Evolutionary conservation across 1,140 invertebrate genomes (phyloP).

Genomic region (Trypoxylus dichotomus): DNA sequence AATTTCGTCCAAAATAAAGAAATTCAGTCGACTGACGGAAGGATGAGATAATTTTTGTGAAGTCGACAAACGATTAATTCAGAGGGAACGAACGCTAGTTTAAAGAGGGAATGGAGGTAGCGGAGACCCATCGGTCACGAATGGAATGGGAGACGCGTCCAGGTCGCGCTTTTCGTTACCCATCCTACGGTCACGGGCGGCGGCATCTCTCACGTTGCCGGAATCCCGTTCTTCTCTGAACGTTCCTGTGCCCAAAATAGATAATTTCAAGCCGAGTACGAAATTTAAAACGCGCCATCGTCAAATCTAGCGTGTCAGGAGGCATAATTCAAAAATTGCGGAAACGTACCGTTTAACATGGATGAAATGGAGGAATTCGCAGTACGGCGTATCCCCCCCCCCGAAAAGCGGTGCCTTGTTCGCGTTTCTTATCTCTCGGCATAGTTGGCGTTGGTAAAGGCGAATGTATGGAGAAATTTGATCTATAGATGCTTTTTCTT

Average conservation of each 20-base stretch:
- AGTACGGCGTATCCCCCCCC: not conserved
- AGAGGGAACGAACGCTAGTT: constrained; percentile 26
- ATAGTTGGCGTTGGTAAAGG: not conserved
- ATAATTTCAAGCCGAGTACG: constrained; percentile 1
- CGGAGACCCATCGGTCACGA: not conserved
- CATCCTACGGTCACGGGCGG: not conserved
- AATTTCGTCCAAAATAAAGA: constrained; percentile 18
- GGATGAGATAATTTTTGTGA: constrained; percentile 34
- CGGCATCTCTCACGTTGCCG: not conserved
- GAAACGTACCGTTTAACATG: constrained; percentile 21
- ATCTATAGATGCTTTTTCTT: too few species aligned
- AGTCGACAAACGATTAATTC: constrained; percentile 36
- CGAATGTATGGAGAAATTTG: not conserved
- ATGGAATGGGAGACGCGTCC: not conserved
- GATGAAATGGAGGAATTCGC: not conserved
- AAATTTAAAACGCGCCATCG: constrained; percentile 14
- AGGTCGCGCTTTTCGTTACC: not conserved
- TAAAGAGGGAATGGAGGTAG: not conserved
- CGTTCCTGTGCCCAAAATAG: not conserved
- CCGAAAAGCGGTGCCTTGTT: not conserved
- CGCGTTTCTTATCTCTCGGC: not conserved
- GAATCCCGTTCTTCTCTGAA: not conserved
- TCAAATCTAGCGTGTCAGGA: constrained; percentile 6
- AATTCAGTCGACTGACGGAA: constrained; percentile 26
- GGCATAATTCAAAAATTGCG: constrained; percentile 17